phyloP scores from a whole-genome alignment of 1,140 invertebrate species.

The Copidosoma floridanum region DNA sequence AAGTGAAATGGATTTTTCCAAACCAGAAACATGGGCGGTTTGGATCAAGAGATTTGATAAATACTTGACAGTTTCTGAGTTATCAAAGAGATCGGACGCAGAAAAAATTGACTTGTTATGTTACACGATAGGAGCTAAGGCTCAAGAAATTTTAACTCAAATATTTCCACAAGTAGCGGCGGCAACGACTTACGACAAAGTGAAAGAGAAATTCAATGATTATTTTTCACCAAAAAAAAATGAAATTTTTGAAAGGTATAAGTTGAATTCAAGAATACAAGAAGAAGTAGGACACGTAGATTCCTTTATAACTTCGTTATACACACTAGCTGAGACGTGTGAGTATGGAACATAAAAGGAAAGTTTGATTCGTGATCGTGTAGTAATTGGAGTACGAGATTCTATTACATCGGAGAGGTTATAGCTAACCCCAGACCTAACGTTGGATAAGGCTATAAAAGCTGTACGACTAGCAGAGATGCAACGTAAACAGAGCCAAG shows the following conservation, averaged over 20 bases:
- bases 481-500: too few relatives aligned
- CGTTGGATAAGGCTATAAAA: too few relatives aligned
- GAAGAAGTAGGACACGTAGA: constrained; percentile 38
- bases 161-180: neutral
- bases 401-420: constrained; percentile 33
- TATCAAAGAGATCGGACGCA: constrained; percentile 24
- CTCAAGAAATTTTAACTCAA: constrained; percentile 34
- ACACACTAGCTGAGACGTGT: constrained; percentile 41
- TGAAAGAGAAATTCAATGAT: constrained; percentile 33
- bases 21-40: constrained; percentile 29
- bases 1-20: constrained; percentile 23
- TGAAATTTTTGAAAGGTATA: constrained; percentile 41
- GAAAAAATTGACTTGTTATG: constrained; percentile 36
- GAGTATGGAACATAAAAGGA: constrained; percentile 40
- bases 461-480: too few relatives aligned
- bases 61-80: constrained; percentile 31
- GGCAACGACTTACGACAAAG: constrained; percentile 19
- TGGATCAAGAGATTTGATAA: constrained; percentile 37
- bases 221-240: constrained; percentile 47
- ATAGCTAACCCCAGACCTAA: constrained; percentile 33
- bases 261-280: constrained; percentile 44
- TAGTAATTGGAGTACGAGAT: constrained; percentile 42
- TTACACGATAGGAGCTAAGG: constrained; percentile 37
- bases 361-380: constrained; percentile 41
- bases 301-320: constrained; percentile 40